phyloP scores from a whole-genome alignment of 1,140 invertebrate species.

The Aphelenchoides avenae region DNA sequence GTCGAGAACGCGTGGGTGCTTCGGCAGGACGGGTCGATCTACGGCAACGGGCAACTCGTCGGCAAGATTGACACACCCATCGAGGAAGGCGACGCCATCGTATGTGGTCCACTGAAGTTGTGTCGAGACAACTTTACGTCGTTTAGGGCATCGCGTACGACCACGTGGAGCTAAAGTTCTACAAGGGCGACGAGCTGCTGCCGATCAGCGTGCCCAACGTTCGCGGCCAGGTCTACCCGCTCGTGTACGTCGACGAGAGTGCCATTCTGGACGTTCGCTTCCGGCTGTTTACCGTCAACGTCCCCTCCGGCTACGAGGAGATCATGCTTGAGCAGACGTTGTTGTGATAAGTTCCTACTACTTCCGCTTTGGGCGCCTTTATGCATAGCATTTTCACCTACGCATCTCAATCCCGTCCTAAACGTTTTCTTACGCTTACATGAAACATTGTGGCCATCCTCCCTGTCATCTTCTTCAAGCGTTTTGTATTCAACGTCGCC shows the following conservation, averaged over 20 bases:
- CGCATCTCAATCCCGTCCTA: too few species aligned
- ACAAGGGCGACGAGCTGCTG: conserved; percentile 81
- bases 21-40: conserved; percentile 78
- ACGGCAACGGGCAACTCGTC: conserved; percentile 76
- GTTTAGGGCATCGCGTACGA: conserved; percentile 78
- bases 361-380: too few species aligned
- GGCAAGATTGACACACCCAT: conserved; percentile 68
- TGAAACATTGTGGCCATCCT: too few species aligned
- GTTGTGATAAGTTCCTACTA: too few species aligned
- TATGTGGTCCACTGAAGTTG: conserved; percentile 59
- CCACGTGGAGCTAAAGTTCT: conserved; percentile 93
- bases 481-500: too few species aligned
- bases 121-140: conserved; percentile 18
- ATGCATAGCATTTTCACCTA: too few species aligned
- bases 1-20: conserved; percentile 85
- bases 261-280: conserved; percentile 90
- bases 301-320: conserved; percentile 83
- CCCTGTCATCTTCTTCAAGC: too few species aligned
- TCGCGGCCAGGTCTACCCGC: conserved; percentile 82
- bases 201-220: conserved; percentile 80
- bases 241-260: conserved; percentile 91
- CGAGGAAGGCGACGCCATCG: conserved; percentile 89
- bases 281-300: conserved; percentile 76
- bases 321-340: conserved; percentile 95
- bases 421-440: too few species aligned